Evolutionary conservation across 2,888 invertebrate genomes (phyloP).

Genomic region (Corythucha ciliata): DNA sequence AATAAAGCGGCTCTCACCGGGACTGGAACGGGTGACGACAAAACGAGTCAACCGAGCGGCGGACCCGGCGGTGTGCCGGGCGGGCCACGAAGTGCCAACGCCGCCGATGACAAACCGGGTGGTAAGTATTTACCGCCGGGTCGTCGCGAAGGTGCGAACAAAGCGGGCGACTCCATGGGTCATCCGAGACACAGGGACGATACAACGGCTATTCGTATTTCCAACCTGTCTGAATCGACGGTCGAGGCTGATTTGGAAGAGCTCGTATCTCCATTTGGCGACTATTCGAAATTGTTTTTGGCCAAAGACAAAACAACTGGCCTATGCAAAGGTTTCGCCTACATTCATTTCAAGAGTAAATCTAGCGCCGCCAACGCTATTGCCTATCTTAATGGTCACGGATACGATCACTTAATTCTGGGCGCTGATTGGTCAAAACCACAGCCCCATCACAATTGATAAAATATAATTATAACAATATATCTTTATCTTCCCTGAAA

Average conservation of each 20-base stretch:
- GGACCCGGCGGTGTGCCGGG: too few relatives aligned
- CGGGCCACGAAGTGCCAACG: too few relatives aligned
- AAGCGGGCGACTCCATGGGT: constrained; percentile 58
- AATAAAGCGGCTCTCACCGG: constrained; percentile 21
- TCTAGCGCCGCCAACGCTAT: constrained; percentile 91
- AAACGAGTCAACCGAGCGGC: too few relatives aligned
- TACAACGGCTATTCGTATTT: constrained; percentile 81
- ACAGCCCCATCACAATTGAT: constrained; percentile 41
- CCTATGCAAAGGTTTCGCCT: constrained; percentile 93
- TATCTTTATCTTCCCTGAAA: too few relatives aligned
- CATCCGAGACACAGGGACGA: constrained; percentile 61
- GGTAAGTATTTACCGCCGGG: constrained; percentile 79
- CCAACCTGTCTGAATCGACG: constrained; percentile 93
- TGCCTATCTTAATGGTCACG: constrained; percentile 76
- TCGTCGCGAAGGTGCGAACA: constrained; percentile 76
- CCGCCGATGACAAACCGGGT: constrained; percentile 30
- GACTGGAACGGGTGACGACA: constrained; percentile 16
- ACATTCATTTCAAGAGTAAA: constrained; percentile 88
- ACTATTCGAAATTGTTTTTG: constrained; percentile 73
- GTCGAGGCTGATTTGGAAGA: constrained; percentile 87
- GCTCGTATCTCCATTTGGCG: constrained; percentile 87
- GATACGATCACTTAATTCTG: constrained; percentile 95
- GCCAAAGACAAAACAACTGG: constrained; percentile 87
- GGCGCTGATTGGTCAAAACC: constrained; percentile 99
- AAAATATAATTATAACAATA: too few relatives aligned